Conservation (phyloP, 1,140 invertebrate species). For the Solenopsis fugax region DNA sequence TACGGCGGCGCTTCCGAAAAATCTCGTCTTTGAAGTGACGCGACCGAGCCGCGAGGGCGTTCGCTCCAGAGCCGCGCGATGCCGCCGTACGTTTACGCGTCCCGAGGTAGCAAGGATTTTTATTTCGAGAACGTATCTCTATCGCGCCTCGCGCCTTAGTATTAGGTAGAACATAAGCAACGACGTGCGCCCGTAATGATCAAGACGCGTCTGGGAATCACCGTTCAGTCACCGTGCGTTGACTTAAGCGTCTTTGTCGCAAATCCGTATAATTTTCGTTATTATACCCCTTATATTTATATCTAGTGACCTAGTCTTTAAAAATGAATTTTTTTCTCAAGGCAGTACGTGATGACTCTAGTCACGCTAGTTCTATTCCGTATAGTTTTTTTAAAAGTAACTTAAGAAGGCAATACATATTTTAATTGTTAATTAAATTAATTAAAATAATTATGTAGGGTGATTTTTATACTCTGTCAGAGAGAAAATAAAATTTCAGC, state of each 20-base stretch:
- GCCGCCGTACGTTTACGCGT: conserved; percentile 18
- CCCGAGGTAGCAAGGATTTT: conserved; percentile 41
- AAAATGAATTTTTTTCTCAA: background rate
- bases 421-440: no score
- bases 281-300: background rate
- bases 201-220: background rate
- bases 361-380: background rate
- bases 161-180: background rate
- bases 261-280: background rate
- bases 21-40: conserved; percentile 75
- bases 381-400: background rate
- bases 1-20: conserved; percentile 69
- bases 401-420: background rate
- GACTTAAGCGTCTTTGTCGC: background rate
- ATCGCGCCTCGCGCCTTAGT: background rate
- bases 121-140: conserved; percentile 55
- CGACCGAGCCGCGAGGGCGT: conserved; percentile 45
- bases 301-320: background rate
- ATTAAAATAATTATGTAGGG: background rate
- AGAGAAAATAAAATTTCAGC: background rate
- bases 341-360: background rate
- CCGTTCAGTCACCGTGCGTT: background rate
- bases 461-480: background rate
- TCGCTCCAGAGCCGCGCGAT: background rate
- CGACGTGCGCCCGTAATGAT: background rate